Evolutionary conservation across 2,797 vertebrate species (phyloP), one percentile per base, ranked within the genome.

Genomic region (Pangasius larnaudii): DNA sequence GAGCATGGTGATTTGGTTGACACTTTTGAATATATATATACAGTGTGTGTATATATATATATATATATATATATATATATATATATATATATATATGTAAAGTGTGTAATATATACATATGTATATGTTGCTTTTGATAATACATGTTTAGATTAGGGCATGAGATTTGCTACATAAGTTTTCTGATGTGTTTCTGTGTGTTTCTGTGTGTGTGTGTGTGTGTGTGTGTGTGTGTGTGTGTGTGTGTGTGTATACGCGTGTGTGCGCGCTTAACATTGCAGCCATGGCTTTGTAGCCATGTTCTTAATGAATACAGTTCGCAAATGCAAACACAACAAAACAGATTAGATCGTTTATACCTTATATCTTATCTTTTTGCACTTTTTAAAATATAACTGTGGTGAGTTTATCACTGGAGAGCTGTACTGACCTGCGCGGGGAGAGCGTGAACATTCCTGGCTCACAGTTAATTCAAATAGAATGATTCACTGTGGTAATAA

Each of bases 401-500:
- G 8, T 46, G 46, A 46, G 9, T 46, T 46, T 46, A 89, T 88
- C 88, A 88, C 85, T 14, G 39, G 88, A 89, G 91, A 86, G 88
- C 87, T 58, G 67, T 88, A 84, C 80, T 81, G 81, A 85, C 75
- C 87, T 72, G 89, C 74, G 22, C 63, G 82, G 88, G 87, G 74
- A 92, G 78, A 87, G 22, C 0, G 87, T 75, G 89, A 88, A 80
- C 86, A 75, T 87, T 89, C 91, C 63, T 83, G 56, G 89, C 80
- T 51, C 88, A 74, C 42, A 88, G 85, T 81, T 88, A 89, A 88
- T 87, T 81, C 88, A 88, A 88, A 90, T 74, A 46, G 63, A 91
- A 84, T 89, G 77, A 65, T 77, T 88, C 87, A 58, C 80, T 78
- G 72, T 49, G 83, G 88, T 88, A 91, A 90, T 90, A 91, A 89